Percentiles rank a stretch among this genome's conserved stretches.
phyloP scores from a whole-genome alignment of 2,113 vertebrate species.

The Epinephelus lanceolatus region DNA sequence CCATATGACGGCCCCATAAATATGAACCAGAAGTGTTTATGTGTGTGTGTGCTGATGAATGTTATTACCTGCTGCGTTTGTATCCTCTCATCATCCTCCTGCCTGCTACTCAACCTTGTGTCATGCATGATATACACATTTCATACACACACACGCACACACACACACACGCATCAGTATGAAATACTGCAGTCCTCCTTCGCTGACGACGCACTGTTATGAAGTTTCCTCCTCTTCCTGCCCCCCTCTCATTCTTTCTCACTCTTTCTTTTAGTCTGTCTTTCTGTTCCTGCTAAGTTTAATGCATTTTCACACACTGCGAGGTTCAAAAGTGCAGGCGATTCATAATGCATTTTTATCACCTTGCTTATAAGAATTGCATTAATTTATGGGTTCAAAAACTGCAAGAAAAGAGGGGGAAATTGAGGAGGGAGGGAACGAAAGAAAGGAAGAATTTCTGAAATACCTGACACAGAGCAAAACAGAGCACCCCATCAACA shows the following conservation, averaged over 20 bases:
- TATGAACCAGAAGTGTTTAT: conserved; percentile 24
- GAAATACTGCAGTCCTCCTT: conserved; percentile 39
- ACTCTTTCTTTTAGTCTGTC: conserved; percentile 7
- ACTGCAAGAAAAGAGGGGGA: conserved; percentile 4
- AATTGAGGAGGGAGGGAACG: background rate
- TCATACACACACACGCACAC: conserved; percentile 28
- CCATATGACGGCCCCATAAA: conserved; percentile 25
- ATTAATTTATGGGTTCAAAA: conserved; percentile 61
- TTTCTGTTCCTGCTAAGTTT: conserved; percentile 36
- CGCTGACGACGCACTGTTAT: conserved; percentile 48
- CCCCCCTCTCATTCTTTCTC: conserved; percentile 2
- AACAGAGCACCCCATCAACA: background rate
- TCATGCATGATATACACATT: conserved; percentile 23
- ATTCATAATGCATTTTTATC: conserved; percentile 75
- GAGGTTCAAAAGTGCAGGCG: conserved; percentile 71
- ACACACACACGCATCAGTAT: conserved; percentile 30
- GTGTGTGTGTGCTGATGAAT: conserved; percentile 53
- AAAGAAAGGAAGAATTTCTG: conserved; percentile 15
- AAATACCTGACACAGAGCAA: conserved; percentile 21
- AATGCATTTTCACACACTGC: conserved; percentile 51
- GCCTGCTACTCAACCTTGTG: conserved; percentile 36
- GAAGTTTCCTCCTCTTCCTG: conserved; percentile 19
- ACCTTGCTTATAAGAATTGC: conserved; percentile 68
- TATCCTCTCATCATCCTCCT: conserved; percentile 52
- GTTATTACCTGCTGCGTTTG: conserved; percentile 57